A percentile compares a stretch with the other conserved stretches of the same genome.
Evolutionary conservation across 1,140 invertebrate species (phyloP).

Genomic region (Augochlora pura): DNA sequence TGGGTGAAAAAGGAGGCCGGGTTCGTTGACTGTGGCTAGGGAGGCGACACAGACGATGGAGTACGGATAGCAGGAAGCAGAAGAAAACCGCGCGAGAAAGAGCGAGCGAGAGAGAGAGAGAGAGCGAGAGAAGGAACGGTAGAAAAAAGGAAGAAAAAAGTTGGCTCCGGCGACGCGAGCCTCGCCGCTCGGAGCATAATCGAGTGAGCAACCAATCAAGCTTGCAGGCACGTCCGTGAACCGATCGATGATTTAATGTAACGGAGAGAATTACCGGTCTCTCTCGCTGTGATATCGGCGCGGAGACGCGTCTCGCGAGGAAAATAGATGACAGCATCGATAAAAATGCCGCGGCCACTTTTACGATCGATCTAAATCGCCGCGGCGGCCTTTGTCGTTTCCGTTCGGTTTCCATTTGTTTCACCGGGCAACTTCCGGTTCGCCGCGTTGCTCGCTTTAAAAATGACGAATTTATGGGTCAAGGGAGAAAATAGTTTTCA

Average conservation of each 20-base stretch:
- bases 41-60: constrained; percentile 35
- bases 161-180: constrained; percentile 37
- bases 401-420: background rate
- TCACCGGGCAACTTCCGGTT: too few species aligned
- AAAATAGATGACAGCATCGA: constrained; percentile 19
- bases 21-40: constrained; percentile 71
- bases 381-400: constrained; percentile 24
- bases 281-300: background rate
- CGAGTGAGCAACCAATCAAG: constrained; percentile 55
- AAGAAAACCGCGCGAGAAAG: constrained; percentile 28
- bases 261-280: background rate
- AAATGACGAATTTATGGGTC: too few species aligned
- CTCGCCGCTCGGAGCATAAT: constrained; percentile 63
- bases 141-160: constrained; percentile 47
- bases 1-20: constrained; percentile 57
- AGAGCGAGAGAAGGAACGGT: constrained; percentile 4
- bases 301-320: constrained; percentile 1
- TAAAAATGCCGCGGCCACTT: constrained; percentile 21
- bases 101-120: background rate
- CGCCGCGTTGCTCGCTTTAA: too few species aligned
- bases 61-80: constrained; percentile 38
- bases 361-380: constrained; percentile 17
- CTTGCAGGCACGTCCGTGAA: constrained; percentile 24
- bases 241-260: constrained; percentile 41
- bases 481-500: too few species aligned